Evolutionary conservation across 2,113 vertebrate species (phyloP).

Genomic region (Salminus brasiliensis): DNA sequence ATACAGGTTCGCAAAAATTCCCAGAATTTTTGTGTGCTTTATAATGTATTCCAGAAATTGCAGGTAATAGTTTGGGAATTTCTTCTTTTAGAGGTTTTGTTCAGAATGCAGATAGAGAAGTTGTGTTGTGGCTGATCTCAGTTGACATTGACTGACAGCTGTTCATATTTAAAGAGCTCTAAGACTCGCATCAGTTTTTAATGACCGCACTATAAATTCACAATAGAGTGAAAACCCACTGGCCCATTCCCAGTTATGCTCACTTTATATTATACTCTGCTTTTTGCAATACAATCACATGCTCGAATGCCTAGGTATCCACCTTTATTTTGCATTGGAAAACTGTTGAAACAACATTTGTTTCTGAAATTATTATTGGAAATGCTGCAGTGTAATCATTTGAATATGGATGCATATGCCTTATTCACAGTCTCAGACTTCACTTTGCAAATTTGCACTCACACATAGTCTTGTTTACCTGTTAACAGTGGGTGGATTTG

Average conservation of each 20-base stretch:
- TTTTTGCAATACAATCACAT: too few species aligned
- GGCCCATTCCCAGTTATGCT: background rate
- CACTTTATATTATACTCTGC: background rate
- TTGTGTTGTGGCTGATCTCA: background rate
- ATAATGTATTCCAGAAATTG: too few species aligned
- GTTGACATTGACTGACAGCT: background rate
- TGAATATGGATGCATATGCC: background rate
- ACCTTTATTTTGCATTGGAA: background rate
- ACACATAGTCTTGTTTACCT: conserved; percentile 23
- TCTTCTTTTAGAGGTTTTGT: background rate
- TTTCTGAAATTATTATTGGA: background rate
- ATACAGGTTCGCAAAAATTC: too few species aligned
- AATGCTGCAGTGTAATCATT: conserved; percentile 20
- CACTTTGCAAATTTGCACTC: conserved; percentile 2
- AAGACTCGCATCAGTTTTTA: conserved; percentile 17
- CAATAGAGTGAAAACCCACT: background rate
- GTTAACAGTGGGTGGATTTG: background rate
- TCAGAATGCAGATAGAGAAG: background rate
- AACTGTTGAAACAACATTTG: background rate
- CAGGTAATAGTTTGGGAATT: background rate
- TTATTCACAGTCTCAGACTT: background rate
- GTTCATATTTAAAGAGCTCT: background rate
- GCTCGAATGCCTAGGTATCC: background rate
- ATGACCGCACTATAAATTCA: conserved; percentile 11
- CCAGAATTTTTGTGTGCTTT: too few species aligned